These are phyloP conservation scores for Pediacus dermestoides DNA, from an alignment of 2,888 invertebrate genomes.

Conservation along the genomic window DNA sequence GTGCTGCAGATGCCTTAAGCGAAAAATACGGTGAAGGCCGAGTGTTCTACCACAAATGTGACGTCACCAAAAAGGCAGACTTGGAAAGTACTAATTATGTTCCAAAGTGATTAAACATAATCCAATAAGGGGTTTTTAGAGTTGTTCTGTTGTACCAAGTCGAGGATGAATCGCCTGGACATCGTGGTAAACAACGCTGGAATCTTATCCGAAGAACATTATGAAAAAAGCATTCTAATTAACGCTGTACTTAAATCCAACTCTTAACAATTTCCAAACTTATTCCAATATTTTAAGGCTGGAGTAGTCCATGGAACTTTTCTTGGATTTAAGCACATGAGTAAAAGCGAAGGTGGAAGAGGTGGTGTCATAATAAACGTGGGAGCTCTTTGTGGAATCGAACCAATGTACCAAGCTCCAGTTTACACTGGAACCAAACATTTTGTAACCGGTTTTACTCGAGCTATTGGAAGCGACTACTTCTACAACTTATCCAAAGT, in stretches of 20 bases:
- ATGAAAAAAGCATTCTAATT: conserved; percentile 41
- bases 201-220: conserved; percentile 40
- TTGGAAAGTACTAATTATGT: conserved; percentile 23
- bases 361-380: conserved; percentile 64
- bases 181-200: conserved; percentile 52
- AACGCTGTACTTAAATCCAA: conserved; percentile 48
- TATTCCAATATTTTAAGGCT: conserved; percentile 37
- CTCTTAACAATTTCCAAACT: background rate
- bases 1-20: conserved; percentile 48
- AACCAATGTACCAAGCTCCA: conserved; percentile 53
- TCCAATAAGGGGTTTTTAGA: conserved; percentile 10
- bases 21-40: conserved; percentile 48
- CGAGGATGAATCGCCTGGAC: conserved; percentile 44
- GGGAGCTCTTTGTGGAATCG: conserved; percentile 58
- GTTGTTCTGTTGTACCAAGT: conserved; percentile 37
- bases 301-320: conserved; percentile 49
- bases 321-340: conserved; percentile 56
- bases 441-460: conserved; percentile 52
- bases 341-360: conserved; percentile 52
- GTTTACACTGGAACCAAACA: conserved; percentile 58
- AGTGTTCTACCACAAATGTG: conserved; percentile 52
- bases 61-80: conserved; percentile 50
- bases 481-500: conserved; percentile 34
- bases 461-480: conserved; percentile 47
- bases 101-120: background rate